These are phyloP conservation scores for Pica pica DNA, from an alignment of 2,113 vertebrate genomes.

Conservation along the genomic window DNA sequence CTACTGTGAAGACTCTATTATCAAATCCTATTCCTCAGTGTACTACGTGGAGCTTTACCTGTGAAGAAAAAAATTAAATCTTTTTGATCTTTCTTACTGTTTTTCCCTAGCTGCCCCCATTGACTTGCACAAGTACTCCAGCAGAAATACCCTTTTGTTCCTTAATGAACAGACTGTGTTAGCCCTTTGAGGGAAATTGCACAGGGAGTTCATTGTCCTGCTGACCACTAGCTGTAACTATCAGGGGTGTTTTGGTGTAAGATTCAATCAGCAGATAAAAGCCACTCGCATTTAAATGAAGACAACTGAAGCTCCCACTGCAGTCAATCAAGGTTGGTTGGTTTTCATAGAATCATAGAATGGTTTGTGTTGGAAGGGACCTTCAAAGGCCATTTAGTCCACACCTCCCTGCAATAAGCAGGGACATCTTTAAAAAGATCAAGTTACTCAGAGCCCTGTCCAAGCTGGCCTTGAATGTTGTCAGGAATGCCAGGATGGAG, in stretches of 20 bases:
- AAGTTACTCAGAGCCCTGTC: neutral
- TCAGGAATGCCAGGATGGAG: neutral
- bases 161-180: neutral
- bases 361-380: neutral
- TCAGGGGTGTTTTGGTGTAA: neutral
- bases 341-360: neutral
- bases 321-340: neutral
- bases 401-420: neutral
- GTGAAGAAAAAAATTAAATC: neutral
- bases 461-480: neutral
- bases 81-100: neutral
- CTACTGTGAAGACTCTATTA: neutral
- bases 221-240: neutral
- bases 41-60: neutral
- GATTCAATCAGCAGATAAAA: neutral
- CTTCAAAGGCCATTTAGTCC: neutral
- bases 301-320: neutral
- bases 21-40: neutral
- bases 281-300: neutral
- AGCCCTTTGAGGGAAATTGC: neutral
- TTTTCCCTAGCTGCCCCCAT: neutral
- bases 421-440: neutral
- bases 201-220: neutral
- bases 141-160: neutral
- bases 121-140: neutral